Conservation (phyloP, 2,797 vertebrate genomes). For the Bufotes viridis region DNA sequence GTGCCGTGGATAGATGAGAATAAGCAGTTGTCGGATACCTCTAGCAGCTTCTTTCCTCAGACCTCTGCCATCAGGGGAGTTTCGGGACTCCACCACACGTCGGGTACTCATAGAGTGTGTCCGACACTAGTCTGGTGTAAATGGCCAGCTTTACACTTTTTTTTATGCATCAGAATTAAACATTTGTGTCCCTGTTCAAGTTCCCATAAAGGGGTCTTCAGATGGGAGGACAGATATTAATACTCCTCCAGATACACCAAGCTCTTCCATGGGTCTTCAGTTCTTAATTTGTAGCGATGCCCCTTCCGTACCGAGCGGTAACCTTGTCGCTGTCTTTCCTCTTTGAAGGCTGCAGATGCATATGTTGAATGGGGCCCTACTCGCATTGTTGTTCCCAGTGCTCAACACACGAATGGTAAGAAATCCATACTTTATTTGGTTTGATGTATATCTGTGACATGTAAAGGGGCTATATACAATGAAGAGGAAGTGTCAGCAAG, state of each 20-base stretch:
- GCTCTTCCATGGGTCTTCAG: too few species aligned
- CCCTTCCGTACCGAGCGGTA: background rate
- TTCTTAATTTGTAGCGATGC: background rate
- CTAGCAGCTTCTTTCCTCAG: too few species aligned
- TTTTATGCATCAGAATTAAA: background rate
- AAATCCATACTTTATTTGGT: background rate
- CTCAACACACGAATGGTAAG: slow-evolving; percentile 97
- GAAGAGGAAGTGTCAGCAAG: too few species aligned
- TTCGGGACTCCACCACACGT: too few species aligned
- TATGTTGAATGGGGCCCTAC: slow-evolving; percentile 94
- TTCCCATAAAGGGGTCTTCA: background rate
- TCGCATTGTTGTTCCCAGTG: slow-evolving; percentile 94
- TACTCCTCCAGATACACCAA: background rate
- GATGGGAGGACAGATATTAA: background rate
- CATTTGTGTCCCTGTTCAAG: background rate
- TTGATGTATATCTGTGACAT: too few species aligned
- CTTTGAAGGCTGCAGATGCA: slow-evolving; percentile 91
- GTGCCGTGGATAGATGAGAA: too few species aligned
- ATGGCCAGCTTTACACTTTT: too few species aligned
- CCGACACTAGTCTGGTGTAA: too few species aligned
- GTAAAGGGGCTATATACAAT: background rate
- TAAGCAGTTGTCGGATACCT: too few species aligned
- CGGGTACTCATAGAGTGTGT: too few species aligned
- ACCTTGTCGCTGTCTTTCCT: background rate
- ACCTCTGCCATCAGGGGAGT: too few species aligned